A percentile compares a stretch with the other conserved stretches of the same genome.
Evolutionary conservation across 2,797 vertebrate genomes (phyloP).

Genomic region (Macropodus opercularis): DNA sequence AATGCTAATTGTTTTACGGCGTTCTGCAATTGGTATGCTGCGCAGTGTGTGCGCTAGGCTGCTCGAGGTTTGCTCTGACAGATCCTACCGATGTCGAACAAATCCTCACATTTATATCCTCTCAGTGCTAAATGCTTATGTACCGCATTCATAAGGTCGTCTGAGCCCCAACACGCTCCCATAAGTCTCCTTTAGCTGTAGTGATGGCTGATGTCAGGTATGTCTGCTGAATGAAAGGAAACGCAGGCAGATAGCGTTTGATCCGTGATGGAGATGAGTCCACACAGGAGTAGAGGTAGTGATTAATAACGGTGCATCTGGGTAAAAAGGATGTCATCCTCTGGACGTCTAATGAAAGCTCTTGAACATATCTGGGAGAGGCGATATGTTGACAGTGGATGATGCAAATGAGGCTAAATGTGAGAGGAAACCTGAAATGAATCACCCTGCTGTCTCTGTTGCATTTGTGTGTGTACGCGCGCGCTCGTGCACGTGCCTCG

Average conservation of each 20-base stretch:
- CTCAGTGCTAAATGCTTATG: constrained; percentile 75
- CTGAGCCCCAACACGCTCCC: constrained; percentile 74
- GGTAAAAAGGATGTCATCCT: constrained; percentile 81
- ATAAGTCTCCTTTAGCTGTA: constrained; percentile 82
- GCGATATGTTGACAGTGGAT: constrained; percentile 83
- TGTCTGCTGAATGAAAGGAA: constrained; percentile 81
- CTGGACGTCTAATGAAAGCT: constrained; percentile 83
- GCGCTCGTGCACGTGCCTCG: constrained; percentile 26
- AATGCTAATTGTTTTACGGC: constrained; percentile 65
- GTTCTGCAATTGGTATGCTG: constrained; percentile 40
- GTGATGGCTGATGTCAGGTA: constrained; percentile 81
- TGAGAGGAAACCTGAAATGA: constrained; percentile 81
- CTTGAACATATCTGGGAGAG: constrained; percentile 79
- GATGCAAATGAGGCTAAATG: constrained; percentile 87
- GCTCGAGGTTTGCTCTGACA: constrained; percentile 62
- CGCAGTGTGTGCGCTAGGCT: constrained; percentile 11
- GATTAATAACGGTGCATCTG: constrained; percentile 81
- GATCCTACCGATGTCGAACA: constrained; percentile 66
- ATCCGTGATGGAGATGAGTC: constrained; percentile 85
- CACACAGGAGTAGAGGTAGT: constrained; percentile 72
- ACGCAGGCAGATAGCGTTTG: constrained; percentile 81
- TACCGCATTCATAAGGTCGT: constrained; percentile 77
- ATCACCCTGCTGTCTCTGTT: constrained; percentile 78
- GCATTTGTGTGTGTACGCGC: constrained; percentile 41
- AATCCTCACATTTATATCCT: constrained; percentile 76